Conservation (phyloP, 2,888 invertebrate species). For the Oegoconia quadripuncta region DNA sequence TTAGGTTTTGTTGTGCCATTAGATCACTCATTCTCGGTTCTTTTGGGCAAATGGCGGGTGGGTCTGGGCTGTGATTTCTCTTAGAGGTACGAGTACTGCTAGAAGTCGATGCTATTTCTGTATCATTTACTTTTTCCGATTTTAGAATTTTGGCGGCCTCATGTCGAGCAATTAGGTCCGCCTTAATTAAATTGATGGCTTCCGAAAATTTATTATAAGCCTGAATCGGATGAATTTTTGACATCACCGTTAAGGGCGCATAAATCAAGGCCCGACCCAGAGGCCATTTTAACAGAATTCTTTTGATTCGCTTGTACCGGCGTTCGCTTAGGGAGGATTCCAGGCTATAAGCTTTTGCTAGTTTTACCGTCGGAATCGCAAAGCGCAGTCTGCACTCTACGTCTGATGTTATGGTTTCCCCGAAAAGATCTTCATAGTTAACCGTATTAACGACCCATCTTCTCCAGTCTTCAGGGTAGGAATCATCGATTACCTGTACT, state of each 20-base stretch:
- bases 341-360: slow-evolving; percentile 1
- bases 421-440: slow-evolving; percentile 3
- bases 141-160: not conserved
- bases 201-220: not conserved
- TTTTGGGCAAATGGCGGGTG: too few relatives aligned
- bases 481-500: not conserved
- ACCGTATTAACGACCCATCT: not conserved
- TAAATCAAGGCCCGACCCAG: slow-evolving; percentile 1
- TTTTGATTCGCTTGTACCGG: slow-evolving; percentile 2
- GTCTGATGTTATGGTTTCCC: slow-evolving; percentile 3
- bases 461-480: not conserved
- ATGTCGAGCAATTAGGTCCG: not conserved
- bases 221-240: not conserved
- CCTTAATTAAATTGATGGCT: not conserved
- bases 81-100: not conserved
- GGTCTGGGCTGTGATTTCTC: not conserved
- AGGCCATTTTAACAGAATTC: slow-evolving; percentile 2
- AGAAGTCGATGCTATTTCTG: not conserved
- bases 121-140: not conserved
- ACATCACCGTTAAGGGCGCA: slow-evolving; percentile 1
- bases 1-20: too few relatives aligned
- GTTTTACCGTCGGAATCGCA: slow-evolving; percentile 5
- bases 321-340: not conserved
- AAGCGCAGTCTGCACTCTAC: slow-evolving; percentile 6
- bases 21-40: too few relatives aligned